Conservation (phyloP, 2,113 vertebrate species). For the Nipponia nippon region DNA sequence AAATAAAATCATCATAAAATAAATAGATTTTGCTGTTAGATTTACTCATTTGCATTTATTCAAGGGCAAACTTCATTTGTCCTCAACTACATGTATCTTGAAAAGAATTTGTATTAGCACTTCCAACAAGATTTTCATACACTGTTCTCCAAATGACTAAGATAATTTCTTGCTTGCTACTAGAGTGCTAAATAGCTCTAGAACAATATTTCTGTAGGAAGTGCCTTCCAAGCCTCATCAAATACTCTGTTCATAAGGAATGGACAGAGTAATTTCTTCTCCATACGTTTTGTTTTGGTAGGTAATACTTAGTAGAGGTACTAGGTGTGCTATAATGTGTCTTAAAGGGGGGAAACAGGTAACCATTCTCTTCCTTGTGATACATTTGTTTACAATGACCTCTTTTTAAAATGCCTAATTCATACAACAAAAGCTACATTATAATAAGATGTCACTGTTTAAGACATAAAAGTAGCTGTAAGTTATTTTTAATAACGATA, state of each 20-base stretch:
- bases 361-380: background rate
- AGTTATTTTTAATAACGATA: background rate
- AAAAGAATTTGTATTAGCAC: background rate
- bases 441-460: background rate
- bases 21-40: background rate
- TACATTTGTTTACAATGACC: background rate
- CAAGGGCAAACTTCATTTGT: background rate
- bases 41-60: background rate
- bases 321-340: background rate
- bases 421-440: background rate
- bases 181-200: background rate
- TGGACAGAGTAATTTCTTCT: background rate
- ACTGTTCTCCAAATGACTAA: background rate
- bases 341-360: background rate
- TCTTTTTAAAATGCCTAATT: background rate
- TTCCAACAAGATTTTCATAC: background rate
- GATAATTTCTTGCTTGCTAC: background rate
- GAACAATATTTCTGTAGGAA: background rate
- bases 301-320: background rate
- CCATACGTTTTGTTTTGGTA: background rate
- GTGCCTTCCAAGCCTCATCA: background rate
- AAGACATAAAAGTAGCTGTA: background rate
- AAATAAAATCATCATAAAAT: background rate
- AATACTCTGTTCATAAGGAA: background rate
- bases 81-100: background rate